A percentile compares a stretch with the other conserved stretches of the same genome.
Conservation (phyloP, 2,113 vertebrate genomes). For the Eurypyga helias region DNA sequence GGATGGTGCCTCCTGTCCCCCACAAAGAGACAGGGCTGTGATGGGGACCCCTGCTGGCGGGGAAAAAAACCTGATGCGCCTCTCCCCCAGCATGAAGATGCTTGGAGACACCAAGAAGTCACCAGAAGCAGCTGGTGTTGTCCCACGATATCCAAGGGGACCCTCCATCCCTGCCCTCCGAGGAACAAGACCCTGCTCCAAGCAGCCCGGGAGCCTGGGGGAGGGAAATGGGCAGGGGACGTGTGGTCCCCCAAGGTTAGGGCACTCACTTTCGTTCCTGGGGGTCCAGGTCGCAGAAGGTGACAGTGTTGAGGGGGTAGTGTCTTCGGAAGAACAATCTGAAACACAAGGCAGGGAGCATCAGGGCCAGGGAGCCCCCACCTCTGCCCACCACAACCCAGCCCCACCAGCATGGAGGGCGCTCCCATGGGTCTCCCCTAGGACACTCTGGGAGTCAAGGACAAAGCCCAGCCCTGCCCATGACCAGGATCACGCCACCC, state of each 20-base stretch:
- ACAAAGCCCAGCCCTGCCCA: neutral
- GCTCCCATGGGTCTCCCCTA: neutral
- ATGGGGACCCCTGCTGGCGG: too few relatives aligned
- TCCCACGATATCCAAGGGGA: neutral
- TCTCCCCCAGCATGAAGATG: neutral
- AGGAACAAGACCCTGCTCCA: neutral
- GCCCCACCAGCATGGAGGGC: neutral
- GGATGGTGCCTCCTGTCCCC: neutral
- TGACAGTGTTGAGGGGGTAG: constrained; percentile 92
- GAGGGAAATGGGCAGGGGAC: neutral
- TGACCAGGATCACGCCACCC: neutral
- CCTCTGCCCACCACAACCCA: neutral
- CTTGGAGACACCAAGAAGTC: neutral
- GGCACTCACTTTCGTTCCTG: constrained; percentile 95
- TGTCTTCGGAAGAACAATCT: constrained; percentile 97
- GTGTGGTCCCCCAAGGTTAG: neutral
- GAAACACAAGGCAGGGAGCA: neutral
- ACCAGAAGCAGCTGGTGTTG: neutral
- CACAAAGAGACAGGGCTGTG: neutral
- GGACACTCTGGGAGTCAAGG: neutral
- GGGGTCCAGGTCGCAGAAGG: constrained; percentile 94
- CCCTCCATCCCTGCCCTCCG: neutral
- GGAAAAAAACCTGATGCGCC: neutral
- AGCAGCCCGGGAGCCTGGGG: neutral
- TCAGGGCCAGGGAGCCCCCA: neutral